phyloP scores from a whole-genome alignment of 37 sponge, comb jelly and placozoan species.

The Tethya wilhelma region DNA sequence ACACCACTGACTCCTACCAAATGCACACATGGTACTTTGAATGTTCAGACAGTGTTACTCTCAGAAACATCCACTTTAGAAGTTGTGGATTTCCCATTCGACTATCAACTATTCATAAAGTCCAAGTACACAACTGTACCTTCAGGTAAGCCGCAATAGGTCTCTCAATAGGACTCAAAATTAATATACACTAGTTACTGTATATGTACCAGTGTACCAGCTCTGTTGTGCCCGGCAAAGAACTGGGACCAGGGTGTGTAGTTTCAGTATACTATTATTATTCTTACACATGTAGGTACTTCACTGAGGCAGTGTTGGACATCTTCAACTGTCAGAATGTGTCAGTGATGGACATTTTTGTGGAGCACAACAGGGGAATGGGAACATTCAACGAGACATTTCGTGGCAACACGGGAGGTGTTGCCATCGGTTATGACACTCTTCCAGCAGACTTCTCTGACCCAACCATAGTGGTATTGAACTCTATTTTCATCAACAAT shows the following conservation, averaged over 20 bases:
- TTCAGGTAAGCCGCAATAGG: too few relatives aligned
- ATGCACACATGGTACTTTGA: conserved; percentile 47
- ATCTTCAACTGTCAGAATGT: conserved; percentile 69
- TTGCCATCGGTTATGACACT: conserved; percentile 49
- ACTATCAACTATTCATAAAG: conserved; percentile 10
- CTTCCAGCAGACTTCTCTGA: background rate
- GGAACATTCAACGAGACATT: conserved; percentile 15
- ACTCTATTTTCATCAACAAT: conserved; percentile 7
- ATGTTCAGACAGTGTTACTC: background rate
- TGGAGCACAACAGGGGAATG: conserved; percentile 49
- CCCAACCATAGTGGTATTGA: conserved; percentile 4
- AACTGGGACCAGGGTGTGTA: too few relatives aligned
- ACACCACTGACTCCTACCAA: background rate
- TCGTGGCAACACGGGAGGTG: conserved; percentile 54
- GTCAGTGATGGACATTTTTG: conserved; percentile 11
- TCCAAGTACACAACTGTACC: conserved; percentile 32
- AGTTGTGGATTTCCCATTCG: conserved; percentile 41
- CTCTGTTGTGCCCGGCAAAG: too few relatives aligned
- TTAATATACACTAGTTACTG: too few relatives aligned
- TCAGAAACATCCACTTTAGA: conserved; percentile 22
- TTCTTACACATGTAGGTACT: too few relatives aligned
- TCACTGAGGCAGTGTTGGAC: conserved; percentile 65
- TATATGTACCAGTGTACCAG: too few relatives aligned
- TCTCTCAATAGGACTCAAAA: too few relatives aligned
- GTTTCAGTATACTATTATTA: too few relatives aligned